phyloP scores from a whole-genome alignment of 2,113 vertebrate genomes.

The Ailuropoda melanoleuca region DNA sequence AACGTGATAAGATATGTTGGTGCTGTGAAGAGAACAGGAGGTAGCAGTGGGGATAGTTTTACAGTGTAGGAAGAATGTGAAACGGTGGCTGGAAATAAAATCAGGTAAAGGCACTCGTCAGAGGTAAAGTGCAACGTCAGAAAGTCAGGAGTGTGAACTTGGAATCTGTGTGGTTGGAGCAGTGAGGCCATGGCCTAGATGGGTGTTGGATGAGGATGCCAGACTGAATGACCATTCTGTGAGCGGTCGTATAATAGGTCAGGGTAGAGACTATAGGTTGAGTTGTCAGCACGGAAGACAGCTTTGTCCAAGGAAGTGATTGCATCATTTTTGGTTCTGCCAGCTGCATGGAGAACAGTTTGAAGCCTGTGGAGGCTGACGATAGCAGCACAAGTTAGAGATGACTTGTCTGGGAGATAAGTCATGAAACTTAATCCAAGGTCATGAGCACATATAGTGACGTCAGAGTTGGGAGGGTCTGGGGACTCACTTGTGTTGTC shows the following conservation, averaged over 20 bases:
- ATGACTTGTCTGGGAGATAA: not conserved
- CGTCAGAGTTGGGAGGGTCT: not conserved
- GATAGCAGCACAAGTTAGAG: not conserved
- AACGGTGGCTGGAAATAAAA: not conserved
- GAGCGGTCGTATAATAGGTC: fast-evolving
- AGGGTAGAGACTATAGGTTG: not conserved
- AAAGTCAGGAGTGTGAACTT: fast-evolving
- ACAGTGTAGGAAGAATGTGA: not conserved
- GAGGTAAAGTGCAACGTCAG: not conserved
- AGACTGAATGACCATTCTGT: fast-evolving
- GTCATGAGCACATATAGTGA: fast-evolving
- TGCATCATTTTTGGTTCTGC: not conserved
- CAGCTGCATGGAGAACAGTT: not conserved
- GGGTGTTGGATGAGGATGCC: too few relatives aligned
- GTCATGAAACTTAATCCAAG: not conserved
- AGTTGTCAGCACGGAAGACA: fast-evolving
- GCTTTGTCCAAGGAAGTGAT: not conserved
- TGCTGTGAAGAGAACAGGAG: not conserved
- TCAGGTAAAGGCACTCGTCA: too few relatives aligned
- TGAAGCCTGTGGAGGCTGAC: not conserved
- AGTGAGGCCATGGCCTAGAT: fast-evolving
- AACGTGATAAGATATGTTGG: not conserved
- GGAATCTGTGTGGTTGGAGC: not conserved
- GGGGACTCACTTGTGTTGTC: not conserved
- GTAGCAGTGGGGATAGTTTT: fast-evolving